Evolutionary conservation across 2,797 vertebrate species (phyloP).

Genomic region (Urosaurus nigricauda): DNA sequence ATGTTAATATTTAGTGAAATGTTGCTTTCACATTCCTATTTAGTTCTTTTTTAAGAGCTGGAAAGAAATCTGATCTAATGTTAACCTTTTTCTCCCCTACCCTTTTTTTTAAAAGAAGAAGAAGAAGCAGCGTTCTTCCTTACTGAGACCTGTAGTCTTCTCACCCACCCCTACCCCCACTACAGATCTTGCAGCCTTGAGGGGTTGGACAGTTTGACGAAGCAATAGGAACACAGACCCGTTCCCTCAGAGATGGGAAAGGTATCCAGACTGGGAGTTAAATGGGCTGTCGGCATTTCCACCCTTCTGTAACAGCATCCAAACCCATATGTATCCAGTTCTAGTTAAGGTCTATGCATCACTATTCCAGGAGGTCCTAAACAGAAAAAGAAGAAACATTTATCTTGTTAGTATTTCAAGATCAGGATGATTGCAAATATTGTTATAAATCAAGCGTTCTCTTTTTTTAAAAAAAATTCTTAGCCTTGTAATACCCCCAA

Average conservation of each 20-base stretch:
- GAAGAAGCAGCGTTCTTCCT: slow-evolving; percentile 3
- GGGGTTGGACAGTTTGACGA: slow-evolving; percentile 56
- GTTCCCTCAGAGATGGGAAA: slow-evolving; percentile 49
- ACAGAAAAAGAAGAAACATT: not conserved
- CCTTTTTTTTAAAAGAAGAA: slow-evolving; percentile 16
- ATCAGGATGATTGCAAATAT: not conserved
- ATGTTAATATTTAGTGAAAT: slow-evolving; percentile 43
- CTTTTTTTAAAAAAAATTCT: not conserved
- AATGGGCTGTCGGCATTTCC: slow-evolving; percentile 55
- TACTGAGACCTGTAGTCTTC: not conserved
- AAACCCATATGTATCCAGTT: slow-evolving; percentile 47
- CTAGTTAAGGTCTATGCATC: slow-evolving; percentile 8
- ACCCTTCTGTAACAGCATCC: slow-evolving; percentile 43
- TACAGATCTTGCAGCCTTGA: slow-evolving; percentile 39
- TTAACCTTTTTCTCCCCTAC: slow-evolving; percentile 3
- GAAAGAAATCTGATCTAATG: slow-evolving; percentile 57
- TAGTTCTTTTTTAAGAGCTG: slow-evolving; percentile 56
- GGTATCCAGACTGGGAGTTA: slow-evolving; percentile 52
- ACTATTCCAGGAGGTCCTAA: slow-evolving; percentile 75
- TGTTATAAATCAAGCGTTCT: not conserved
- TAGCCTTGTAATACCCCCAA: not conserved
- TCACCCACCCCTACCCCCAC: not conserved
- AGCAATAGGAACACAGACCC: slow-evolving; percentile 62
- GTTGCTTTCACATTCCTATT: slow-evolving; percentile 58
- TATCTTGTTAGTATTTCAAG: not conserved